Conservation (phyloP, 1,140 invertebrate genomes). For the Acromyrmex charruanus region DNA sequence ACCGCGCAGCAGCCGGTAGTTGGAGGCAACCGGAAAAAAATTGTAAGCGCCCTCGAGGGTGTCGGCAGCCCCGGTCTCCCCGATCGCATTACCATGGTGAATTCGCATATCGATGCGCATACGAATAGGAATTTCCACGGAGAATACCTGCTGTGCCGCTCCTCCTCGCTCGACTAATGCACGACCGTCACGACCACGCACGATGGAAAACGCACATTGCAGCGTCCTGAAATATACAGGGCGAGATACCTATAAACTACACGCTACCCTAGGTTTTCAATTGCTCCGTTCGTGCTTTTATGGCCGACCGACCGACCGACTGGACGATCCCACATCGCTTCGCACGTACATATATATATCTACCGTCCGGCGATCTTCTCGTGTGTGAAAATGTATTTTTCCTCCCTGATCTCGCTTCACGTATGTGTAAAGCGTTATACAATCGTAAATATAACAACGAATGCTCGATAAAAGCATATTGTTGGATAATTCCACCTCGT, state of each 20-base stretch:
- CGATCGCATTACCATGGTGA: conserved; percentile 66
- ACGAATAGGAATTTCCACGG: conserved; percentile 54
- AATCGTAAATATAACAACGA: conserved; percentile 10
- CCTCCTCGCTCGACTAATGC: conserved; percentile 10
- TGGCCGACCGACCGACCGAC: conserved; percentile 27
- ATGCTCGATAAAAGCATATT: conserved; percentile 23
- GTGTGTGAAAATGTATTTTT: conserved; percentile 23
- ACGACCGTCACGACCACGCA: conserved; percentile 11
- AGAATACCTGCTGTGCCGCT: conserved; percentile 30
- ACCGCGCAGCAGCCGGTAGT: conserved; percentile 8
- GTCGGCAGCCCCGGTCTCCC: conserved; percentile 13
- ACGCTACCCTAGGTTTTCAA: conserved; percentile 62
- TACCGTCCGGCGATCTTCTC: conserved; percentile 21
- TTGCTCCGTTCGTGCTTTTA: conserved; percentile 74
- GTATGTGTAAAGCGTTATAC: conserved; percentile 9
- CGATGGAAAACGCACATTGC: conserved; percentile 9
- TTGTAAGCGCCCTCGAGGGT: conserved; percentile 64
- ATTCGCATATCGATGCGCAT: conserved; percentile 70
- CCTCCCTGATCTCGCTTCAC: not conserved
- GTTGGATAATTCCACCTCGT: conserved; percentile 12
- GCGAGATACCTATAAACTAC: conserved; percentile 64
- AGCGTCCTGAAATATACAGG: conserved; percentile 61
- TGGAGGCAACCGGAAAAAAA: conserved; percentile 7
- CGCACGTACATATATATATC: conserved; percentile 40
- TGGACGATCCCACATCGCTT: conserved; percentile 29